Conservation (phyloP, 2,113 vertebrate species). For the Pipra filicauda region DNA sequence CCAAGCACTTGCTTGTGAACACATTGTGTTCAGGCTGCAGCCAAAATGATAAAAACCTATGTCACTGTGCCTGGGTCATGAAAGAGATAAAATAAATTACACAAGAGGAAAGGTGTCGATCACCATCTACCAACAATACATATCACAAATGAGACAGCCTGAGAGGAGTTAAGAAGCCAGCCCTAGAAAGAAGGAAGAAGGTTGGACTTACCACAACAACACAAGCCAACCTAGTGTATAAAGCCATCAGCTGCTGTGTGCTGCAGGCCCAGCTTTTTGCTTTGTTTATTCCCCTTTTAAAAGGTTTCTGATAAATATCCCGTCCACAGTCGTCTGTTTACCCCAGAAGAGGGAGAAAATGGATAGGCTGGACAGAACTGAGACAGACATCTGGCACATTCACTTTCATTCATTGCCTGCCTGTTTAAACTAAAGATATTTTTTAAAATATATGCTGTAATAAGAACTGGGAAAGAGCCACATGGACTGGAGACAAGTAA, state of each 20-base stretch:
- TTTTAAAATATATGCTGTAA: background rate
- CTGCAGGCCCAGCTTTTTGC: background rate
- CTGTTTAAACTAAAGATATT: constrained; percentile 33
- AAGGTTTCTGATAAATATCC: background rate
- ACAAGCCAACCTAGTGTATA: background rate
- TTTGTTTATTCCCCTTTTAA: background rate
- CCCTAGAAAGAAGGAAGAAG: background rate
- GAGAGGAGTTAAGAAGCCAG: background rate
- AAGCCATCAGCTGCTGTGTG: background rate
- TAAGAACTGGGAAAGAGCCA: background rate
- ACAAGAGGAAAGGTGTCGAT: background rate
- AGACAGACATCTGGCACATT: background rate
- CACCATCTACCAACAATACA: background rate
- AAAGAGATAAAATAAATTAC: background rate
- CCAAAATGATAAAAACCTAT: background rate
- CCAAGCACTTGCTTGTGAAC: background rate
- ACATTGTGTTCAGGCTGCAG: background rate
- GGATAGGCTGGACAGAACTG: background rate
- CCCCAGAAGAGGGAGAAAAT: background rate
- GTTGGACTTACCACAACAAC: background rate
- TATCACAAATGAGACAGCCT: background rate
- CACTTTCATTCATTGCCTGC: background rate
- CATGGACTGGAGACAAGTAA: background rate
- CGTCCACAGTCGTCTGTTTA: background rate
- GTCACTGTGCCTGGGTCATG: background rate